Percentiles rank a stretch among this genome's conserved stretches.
Conservation (phyloP, 2,888 invertebrate species). For the Podotricha telesiphe region DNA sequence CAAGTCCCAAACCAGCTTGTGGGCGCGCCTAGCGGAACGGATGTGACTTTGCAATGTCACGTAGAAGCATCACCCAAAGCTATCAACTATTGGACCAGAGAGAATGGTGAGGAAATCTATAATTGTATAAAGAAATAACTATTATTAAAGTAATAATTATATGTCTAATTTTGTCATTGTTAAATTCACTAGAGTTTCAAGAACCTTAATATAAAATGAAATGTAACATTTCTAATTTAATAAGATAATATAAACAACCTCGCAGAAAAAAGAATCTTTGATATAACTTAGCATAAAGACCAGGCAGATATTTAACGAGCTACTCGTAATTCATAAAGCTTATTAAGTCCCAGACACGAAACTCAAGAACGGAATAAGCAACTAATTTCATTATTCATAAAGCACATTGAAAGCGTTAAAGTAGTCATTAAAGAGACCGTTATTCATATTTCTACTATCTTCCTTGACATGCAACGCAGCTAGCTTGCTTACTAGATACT, state of each 20-base stretch:
- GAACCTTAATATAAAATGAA: neutral
- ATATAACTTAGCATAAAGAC: slow-evolving; percentile 55
- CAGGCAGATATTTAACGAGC: slow-evolving; percentile 61
- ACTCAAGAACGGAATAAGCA: slow-evolving; percentile 78
- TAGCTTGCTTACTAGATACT: slow-evolving; percentile 74
- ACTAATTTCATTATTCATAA: slow-evolving; percentile 84
- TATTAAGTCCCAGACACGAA: slow-evolving; percentile 74
- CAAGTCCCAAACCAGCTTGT: slow-evolving; percentile 97
- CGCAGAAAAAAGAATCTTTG: slow-evolving; percentile 50
- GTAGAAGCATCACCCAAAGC: slow-evolving; percentile 97
- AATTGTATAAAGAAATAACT: neutral
- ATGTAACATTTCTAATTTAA: neutral
- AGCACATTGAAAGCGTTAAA: slow-evolving; percentile 82
- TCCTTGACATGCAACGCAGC: slow-evolving; percentile 72
- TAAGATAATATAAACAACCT: slow-evolving; percentile 18
- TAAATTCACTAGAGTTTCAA: neutral
- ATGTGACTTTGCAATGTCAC: slow-evolving; percentile 92
- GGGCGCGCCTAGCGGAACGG: slow-evolving; percentile 92
- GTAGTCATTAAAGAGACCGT: slow-evolving; percentile 78
- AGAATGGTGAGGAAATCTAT: slow-evolving; percentile 86
- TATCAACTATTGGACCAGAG: slow-evolving; percentile 97
- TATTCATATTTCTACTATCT: slow-evolving; percentile 79
- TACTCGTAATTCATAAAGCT: slow-evolving; percentile 69
- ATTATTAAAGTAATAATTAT: neutral
- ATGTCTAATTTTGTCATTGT: neutral